phyloP scores from a whole-genome alignment of 2,888 invertebrate genomes.

The Drosophila sordidapex region DNA sequence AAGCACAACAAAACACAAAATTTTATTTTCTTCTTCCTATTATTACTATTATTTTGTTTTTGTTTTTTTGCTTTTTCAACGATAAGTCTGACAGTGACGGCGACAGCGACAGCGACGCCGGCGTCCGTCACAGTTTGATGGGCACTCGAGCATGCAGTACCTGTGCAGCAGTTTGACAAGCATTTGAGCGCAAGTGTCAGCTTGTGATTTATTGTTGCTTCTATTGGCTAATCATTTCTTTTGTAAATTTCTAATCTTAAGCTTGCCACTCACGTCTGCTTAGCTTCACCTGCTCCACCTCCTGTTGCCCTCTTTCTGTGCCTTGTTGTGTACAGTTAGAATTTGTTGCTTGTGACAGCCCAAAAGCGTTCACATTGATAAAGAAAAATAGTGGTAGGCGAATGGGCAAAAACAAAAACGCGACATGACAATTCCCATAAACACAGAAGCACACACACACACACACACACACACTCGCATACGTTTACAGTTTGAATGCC shows the following conservation, averaged over 20 bases:
- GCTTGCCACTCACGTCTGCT: slow-evolving; percentile 57
- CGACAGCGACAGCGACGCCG: slow-evolving; percentile 32
- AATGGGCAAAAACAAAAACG: slow-evolving; percentile 49
- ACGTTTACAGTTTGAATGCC: slow-evolving; percentile 30
- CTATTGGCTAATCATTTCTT: slow-evolving; percentile 23
- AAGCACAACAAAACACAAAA: slow-evolving; percentile 33
- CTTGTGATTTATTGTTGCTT: slow-evolving; percentile 33
- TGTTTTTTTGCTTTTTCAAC: slow-evolving; percentile 12
- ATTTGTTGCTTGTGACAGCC: slow-evolving; percentile 35
- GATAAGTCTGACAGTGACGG: slow-evolving; percentile 43
- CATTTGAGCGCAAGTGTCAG: slow-evolving; percentile 30
- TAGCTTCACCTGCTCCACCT: neutral
- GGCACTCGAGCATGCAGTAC: slow-evolving; percentile 28
- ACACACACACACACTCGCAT: neutral
- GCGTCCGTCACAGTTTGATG: slow-evolving; percentile 45
- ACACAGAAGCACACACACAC: slow-evolving; percentile 20
- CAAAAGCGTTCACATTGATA: slow-evolving; percentile 43
- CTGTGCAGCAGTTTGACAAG: slow-evolving; percentile 45
- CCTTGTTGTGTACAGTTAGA: slow-evolving; percentile 58
- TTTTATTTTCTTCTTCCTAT: slow-evolving; percentile 2
- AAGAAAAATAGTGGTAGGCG: slow-evolving; percentile 43
- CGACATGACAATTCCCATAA: slow-evolving; percentile 65
- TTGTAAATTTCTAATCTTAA: slow-evolving; percentile 35
- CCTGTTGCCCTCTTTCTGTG: neutral
- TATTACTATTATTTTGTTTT: neutral